A percentile compares a stretch with the other conserved stretches of the same genome.
Evolutionary conservation across 2,797 vertebrate genomes (phyloP).

Genomic region (Phaenicophaeus curvirostris): DNA sequence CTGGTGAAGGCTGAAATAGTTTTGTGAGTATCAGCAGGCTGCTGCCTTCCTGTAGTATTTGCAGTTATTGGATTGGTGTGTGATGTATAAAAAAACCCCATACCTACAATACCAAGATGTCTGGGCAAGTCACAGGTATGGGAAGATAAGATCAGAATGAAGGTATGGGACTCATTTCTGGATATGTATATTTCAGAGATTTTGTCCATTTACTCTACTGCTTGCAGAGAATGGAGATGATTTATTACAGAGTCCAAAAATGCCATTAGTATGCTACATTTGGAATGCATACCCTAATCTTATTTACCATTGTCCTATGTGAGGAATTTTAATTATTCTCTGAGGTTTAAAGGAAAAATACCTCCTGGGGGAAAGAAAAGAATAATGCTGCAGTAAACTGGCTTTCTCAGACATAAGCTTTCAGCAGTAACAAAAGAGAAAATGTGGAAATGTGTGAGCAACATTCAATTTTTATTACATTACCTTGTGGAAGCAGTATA

Average conservation of each 20-base stretch:
- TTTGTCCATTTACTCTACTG: not conserved
- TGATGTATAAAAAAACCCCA: not conserved
- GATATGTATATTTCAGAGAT: not conserved
- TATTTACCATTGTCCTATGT: constrained; percentile 4
- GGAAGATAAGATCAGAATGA: not conserved
- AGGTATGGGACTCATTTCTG: not conserved
- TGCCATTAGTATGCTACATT: not conserved
- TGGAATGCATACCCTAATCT: constrained; percentile 4
- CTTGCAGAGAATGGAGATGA: not conserved
- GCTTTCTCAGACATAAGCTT: not conserved
- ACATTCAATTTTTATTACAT: not conserved
- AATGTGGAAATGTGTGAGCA: not conserved
- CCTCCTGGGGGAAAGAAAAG: not conserved
- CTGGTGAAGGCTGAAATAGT: not conserved
- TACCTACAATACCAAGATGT: not conserved
- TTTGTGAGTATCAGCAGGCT: not conserved
- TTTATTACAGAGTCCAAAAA: not conserved
- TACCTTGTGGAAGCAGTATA: not conserved
- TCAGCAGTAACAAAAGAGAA: not conserved
- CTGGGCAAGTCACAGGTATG: not conserved
- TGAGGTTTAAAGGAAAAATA: constrained; percentile 3
- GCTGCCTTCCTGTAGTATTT: not conserved
- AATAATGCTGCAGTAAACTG: not conserved
- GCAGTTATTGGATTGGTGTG: not conserved
- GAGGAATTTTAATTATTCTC: constrained; percentile 34